Evolutionary conservation across 2,113 vertebrate species (phyloP).

Genomic region (Egretta garzetta): DNA sequence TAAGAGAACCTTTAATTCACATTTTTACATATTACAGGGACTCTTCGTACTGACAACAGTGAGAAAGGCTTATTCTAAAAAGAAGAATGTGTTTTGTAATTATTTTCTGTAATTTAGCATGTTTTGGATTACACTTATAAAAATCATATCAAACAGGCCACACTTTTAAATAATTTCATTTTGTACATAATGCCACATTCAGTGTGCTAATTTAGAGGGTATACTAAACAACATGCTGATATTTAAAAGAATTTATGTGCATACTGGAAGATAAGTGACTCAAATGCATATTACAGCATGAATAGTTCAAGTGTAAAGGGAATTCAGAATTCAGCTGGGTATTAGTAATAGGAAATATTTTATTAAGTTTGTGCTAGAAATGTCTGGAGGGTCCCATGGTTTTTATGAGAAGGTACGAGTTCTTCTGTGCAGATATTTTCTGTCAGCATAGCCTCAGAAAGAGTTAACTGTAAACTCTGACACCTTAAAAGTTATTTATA

Average conservation of each 20-base stretch:
- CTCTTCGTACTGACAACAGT: not conserved
- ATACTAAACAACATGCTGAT: not conserved
- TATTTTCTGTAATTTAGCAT: not conserved
- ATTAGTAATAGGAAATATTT: not conserved
- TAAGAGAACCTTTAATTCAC: not conserved
- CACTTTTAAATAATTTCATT: not conserved
- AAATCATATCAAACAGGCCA: not conserved
- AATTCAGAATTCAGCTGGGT: not conserved
- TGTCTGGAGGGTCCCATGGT: not conserved
- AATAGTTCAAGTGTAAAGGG: not conserved
- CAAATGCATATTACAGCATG: not conserved
- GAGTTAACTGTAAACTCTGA: not conserved
- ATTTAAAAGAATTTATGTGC: not conserved
- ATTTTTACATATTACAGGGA: not conserved
- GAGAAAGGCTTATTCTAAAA: not conserved
- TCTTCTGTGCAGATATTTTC: not conserved
- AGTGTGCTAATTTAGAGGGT: not conserved
- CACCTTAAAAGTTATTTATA: not conserved
- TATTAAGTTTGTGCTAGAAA: not conserved
- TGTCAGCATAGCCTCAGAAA: not conserved
- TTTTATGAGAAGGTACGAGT: not conserved
- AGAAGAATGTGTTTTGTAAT: not conserved
- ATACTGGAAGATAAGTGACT: not conserved
- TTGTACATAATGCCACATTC: not conserved
- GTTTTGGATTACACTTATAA: not conserved